Evolutionary conservation across 2,113 vertebrate species (phyloP).

Genomic region (Mobula hypostoma): DNA sequence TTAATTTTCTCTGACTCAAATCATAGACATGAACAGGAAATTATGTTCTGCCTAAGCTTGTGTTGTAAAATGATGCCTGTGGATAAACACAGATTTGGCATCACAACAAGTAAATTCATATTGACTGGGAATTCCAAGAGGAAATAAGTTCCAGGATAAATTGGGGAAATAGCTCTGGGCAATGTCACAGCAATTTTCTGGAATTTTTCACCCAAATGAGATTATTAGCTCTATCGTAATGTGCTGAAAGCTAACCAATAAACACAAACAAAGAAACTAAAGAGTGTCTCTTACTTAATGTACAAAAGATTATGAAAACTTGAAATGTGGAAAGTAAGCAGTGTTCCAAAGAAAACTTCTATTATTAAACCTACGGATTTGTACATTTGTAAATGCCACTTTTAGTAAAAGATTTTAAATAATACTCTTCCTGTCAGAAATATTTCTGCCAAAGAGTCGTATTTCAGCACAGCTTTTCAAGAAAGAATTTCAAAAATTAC

Average conservation of each 20-base stretch:
- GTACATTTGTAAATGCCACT: not conserved
- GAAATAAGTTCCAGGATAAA: slow-evolving; percentile 11
- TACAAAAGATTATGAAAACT: not conserved
- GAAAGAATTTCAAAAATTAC: not conserved
- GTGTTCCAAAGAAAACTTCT: not conserved
- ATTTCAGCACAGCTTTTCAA: not conserved
- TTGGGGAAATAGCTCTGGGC: not conserved
- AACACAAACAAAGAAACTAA: slow-evolving; percentile 6
- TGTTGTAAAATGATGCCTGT: slow-evolving; percentile 13
- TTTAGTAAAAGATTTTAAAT: not conserved
- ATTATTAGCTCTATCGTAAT: not conserved
- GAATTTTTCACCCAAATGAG: not conserved
- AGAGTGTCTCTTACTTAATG: not conserved
- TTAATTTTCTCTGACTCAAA: not conserved
- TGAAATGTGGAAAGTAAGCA: not conserved
- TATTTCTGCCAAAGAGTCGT: not conserved
- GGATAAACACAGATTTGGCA: slow-evolving; percentile 15
- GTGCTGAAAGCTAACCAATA: slow-evolving; percentile 25
- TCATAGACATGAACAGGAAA: not conserved
- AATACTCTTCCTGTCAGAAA: not conserved
- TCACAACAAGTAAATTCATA: slow-evolving; percentile 1
- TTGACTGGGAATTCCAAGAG: slow-evolving; percentile 24
- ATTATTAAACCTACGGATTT: not conserved
- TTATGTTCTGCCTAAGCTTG: not conserved
- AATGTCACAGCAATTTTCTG: not conserved